Evolutionary conservation across 2,113 vertebrate species (phyloP).

Genomic region (Antechinus stuartii): DNA sequence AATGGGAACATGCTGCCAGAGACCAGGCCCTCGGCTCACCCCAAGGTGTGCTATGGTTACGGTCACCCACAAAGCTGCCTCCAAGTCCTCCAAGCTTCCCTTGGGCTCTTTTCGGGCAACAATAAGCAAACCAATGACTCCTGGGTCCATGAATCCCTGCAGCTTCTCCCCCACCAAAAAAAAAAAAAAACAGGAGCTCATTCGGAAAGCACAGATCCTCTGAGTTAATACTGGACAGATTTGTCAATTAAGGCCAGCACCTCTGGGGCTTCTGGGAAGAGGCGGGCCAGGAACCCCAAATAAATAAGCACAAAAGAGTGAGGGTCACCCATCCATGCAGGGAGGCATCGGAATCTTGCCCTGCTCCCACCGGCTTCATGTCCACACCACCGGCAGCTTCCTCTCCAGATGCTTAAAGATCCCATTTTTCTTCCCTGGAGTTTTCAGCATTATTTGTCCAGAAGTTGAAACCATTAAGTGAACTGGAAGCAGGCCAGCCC

Average conservation of each 20-base stretch:
- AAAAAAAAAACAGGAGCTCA: neutral
- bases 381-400: slow-evolving; percentile 21
- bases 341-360: slow-evolving; percentile 8
- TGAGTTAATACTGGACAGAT: slow-evolving; percentile 7
- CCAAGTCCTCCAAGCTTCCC: neutral
- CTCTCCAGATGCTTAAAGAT: slow-evolving; percentile 26
- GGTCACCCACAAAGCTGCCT: neutral
- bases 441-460: slow-evolving; percentile 15
- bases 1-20: neutral
- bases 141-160: neutral
- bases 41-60: neutral
- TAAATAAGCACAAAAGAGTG: neutral
- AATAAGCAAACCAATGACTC: slow-evolving; percentile 8
- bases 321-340: neutral
- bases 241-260: neutral
- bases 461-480: slow-evolving; percentile 16
- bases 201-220: slow-evolving; percentile 31
- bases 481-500: slow-evolving; percentile 9
- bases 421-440: slow-evolving; percentile 9
- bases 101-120: slow-evolving; percentile 17
- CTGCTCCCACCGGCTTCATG: neutral
- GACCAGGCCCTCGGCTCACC: neutral
- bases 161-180: neutral
- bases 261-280: neutral
- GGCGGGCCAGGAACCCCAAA: neutral